phyloP scores from a whole-genome alignment of 2,113 vertebrate species.

The Leptobrachium ailaonicum region DNA sequence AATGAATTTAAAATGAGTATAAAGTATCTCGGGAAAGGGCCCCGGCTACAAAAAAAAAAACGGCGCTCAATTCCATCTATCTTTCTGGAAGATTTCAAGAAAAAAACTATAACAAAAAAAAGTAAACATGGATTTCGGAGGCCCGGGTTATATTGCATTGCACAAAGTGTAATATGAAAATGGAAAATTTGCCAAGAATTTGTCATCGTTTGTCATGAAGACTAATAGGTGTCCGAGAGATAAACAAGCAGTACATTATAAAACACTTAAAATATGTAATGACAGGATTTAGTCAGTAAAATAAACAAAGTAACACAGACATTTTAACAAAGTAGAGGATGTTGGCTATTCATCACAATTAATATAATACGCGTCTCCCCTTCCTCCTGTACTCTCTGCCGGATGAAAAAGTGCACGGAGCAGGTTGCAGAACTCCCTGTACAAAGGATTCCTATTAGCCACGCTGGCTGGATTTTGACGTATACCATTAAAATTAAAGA shows the following conservation, averaged over 20 bases:
- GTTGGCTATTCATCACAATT: constrained; percentile 24
- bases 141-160: neutral
- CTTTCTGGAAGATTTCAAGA: neutral
- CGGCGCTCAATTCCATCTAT: constrained; percentile 4
- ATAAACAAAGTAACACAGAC: constrained; percentile 16
- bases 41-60: neutral
- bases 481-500: too few species aligned
- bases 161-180: neutral
- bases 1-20: constrained; percentile 39
- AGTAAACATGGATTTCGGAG: constrained; percentile 8
- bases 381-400: neutral
- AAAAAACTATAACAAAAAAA: neutral
- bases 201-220: constrained; percentile 31
- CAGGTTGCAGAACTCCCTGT: too few species aligned
- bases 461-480: too few species aligned
- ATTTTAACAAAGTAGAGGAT: constrained; percentile 1
- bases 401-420: neutral
- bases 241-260: constrained; percentile 15
- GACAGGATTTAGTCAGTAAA: constrained; percentile 22
- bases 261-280: constrained; percentile 30
- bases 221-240: constrained; percentile 20
- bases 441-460: too few species aligned
- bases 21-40: constrained; percentile 11
- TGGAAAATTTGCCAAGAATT: neutral
- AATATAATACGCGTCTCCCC: neutral